Evolutionary conservation across 2,888 invertebrate genomes (phyloP), one percentile per base, ranked within the genome.

Genomic region (Drosophila tripunctata): DNA sequence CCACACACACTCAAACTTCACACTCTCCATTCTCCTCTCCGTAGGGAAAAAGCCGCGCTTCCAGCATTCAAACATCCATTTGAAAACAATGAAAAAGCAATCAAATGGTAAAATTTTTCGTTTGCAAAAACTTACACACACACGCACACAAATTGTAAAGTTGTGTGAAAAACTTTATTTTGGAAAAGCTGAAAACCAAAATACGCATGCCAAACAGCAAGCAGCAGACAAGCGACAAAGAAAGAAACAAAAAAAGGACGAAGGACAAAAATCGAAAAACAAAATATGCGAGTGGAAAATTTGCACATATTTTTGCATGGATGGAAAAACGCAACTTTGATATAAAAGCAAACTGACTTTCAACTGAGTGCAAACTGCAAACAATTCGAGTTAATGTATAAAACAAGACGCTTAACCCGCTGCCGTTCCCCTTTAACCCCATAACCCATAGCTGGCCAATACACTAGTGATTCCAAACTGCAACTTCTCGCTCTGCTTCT

Each of bases 51-150:
- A 30, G 27, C 31, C 19, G 15, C 15, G 14, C 19, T 27, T 35
- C 2, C 47, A n/a, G 31, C 66, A 44, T 69, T 75, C 66, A 65
- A 77, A 67, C 60, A 73, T 52, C 64, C 73, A 80, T 78, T 74
- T 69, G 63, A 76, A 86, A 83, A 86, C 86, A 80, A 83, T 86
- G 81, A 80, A 83, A 85, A 80, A 74, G 80, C 82, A 86, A 83
- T 83, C 86, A 83, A 76, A 74, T 78, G 68, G 51, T 64, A 58
- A 63, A 45, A 58, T 58, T 63, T 69, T 63, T 44, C 14, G 40
- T 15, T 47, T 55, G 15, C 51, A 48, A 52, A 62, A 81, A 76
- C 74, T 56, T 61, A 33, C 40, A 50, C 75, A 52, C 40, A 68
- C 51, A 57, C 61, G 12, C 14, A 41, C 24, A 45, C 22, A 63